Base-by-base conservation (phyloP, 2,113 vertebrate species). In the Numenius arquata region DNA sequence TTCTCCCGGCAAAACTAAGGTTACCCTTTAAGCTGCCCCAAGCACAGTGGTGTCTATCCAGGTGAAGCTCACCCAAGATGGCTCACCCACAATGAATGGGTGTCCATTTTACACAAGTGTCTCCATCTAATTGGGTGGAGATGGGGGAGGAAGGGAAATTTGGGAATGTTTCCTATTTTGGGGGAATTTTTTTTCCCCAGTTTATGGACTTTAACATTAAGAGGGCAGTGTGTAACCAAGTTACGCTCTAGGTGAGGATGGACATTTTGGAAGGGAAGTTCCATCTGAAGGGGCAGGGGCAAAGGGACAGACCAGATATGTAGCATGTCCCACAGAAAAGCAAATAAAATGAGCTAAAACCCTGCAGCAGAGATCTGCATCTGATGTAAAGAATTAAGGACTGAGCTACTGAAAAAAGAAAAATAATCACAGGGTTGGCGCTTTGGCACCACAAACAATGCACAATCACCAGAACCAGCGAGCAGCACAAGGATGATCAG, bases 31-130 rank as follows among this genome's bases (percentile, higher is more conserved):
- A 76, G 89, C 86, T n/a, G 68, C 45, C 88, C 85, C 88, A 43
- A 80, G 21, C 43, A 58, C 52, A 79, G 66, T 25, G 18, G 59
- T 81, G 53, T 94, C 47, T 63, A 95, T 85, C 78, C 90, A 86
- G 95, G 96, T 96, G 84, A 96, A 96, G 93, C 72, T 74, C 36
- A 83, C 48, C 43, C 96, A 92, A 92, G 83, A 93, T 55, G 71
- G 73, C n/a, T n/a, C n/a, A n/a, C n/a, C n/a, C n/a, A n/a, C 66
- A 73, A n/a, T 14, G 81, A 94, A 83, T 10, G 75, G 82, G 72
- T 86, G 48, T 88, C 50, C 30, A 70, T 94, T 93, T 68, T 30
- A 63, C 12, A n/a, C 9, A 36, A 78, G 48, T 52, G 53, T 13
- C 70, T 72, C 78, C 45, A 70, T 19, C 45, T 22, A 5, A 11